phyloP scores from a whole-genome alignment of 2,888 invertebrate genomes.

The Drepana falcataria region DNA sequence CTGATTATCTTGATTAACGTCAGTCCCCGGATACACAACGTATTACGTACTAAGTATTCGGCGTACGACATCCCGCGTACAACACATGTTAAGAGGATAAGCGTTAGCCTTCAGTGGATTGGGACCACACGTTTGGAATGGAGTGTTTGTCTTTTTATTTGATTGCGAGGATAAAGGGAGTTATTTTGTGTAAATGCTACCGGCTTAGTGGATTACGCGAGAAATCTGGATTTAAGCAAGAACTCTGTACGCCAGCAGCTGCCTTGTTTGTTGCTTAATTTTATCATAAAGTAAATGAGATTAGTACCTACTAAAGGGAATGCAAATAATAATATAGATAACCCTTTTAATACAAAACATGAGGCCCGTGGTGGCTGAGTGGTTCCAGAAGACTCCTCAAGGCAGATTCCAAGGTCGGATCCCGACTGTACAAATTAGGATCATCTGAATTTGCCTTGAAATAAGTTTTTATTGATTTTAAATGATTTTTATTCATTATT shows the following conservation, averaged over 20 bases:
- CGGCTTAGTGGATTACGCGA: background rate
- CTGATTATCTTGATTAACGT: slow-evolving; percentile 21
- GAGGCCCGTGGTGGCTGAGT: too few species aligned
- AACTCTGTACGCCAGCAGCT: too few species aligned
- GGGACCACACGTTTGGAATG: background rate
- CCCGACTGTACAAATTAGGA: too few species aligned
- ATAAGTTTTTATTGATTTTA: too few species aligned
- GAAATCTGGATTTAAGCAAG: background rate
- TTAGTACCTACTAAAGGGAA: too few species aligned
- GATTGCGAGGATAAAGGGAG: background rate
- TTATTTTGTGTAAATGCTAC: background rate
- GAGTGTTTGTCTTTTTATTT: background rate
- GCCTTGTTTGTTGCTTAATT: too few species aligned
- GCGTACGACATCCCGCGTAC: background rate
- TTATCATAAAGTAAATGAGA: too few species aligned
- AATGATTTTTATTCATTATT: too few species aligned
- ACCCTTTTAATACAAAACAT: too few species aligned
- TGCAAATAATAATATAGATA: background rate
- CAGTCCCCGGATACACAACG: background rate
- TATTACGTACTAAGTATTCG: background rate
- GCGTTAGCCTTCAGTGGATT: background rate
- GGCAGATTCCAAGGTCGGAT: too few species aligned
- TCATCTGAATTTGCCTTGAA: too few species aligned
- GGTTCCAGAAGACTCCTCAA: too few species aligned
- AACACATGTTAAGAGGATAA: background rate